A percentile compares a stretch with the other conserved stretches of the same genome.
These are phyloP conservation scores for Coendou prehensilis DNA, from an alignment of 2,797 vertebrate genomes.

Conservation along the genomic window DNA sequence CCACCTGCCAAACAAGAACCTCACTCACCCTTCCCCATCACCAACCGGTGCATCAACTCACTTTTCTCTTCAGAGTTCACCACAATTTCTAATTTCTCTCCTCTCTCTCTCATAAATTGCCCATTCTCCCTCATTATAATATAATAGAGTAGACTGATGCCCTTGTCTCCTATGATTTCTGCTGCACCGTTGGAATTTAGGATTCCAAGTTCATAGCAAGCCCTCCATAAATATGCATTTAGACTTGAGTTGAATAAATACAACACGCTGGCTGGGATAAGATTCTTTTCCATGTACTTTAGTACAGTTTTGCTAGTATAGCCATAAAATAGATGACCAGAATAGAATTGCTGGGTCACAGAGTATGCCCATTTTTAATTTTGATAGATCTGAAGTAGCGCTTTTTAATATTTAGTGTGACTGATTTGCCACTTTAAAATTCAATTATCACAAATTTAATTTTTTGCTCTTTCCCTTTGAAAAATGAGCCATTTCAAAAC, in stretches of 20 bases:
- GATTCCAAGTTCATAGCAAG: neutral
- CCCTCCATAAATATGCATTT: neutral
- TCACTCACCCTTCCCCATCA: neutral
- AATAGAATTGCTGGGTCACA: slow-evolving; percentile 26
- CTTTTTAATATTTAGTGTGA: slow-evolving; percentile 80
- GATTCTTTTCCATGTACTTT: neutral
- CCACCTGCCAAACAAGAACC: neutral
- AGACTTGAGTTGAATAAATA: neutral
- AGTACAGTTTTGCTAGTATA: slow-evolving; percentile 4
- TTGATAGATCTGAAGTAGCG: slow-evolving; percentile 65
- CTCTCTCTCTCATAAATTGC: neutral
- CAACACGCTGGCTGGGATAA: neutral
- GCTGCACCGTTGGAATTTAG: neutral
- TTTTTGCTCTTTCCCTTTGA: slow-evolving; percentile 66
- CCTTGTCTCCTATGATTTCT: neutral
- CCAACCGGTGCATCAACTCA: neutral
- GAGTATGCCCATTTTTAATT: slow-evolving; percentile 69
- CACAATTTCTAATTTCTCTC: neutral
- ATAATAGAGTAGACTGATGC: neutral
- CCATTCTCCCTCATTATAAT: neutral
- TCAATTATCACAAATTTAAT: slow-evolving; percentile 78
- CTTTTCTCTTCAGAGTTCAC: neutral
- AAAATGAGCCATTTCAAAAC: slow-evolving; percentile 64
- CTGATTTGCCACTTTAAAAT: slow-evolving; percentile 77
- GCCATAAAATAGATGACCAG: slow-evolving; percentile 14